A percentile compares a stretch with the other conserved stretches of the same genome.
phyloP scores from a whole-genome alignment of 2,888 invertebrate genomes.

The Drosophila ezoana region DNA sequence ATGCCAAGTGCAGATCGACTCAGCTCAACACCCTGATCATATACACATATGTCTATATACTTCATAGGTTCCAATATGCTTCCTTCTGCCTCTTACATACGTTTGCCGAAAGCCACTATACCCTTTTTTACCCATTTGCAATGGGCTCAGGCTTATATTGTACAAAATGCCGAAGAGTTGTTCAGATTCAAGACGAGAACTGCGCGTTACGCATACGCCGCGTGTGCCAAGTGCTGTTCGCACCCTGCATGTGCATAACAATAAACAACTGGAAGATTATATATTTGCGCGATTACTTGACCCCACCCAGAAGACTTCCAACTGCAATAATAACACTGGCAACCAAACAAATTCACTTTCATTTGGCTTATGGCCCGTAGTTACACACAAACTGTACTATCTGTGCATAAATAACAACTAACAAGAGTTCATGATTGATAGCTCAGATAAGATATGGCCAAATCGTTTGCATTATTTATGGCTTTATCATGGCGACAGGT shows the following conservation, averaged over 20 bases:
- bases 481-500: slow-evolving; percentile 44
- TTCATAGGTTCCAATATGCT: too few relatives aligned
- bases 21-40: too few relatives aligned
- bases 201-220: slow-evolving; percentile 66
- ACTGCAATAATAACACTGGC: slow-evolving; percentile 35
- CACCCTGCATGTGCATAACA: slow-evolving; percentile 18
- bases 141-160: background rate
- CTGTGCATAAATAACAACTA: background rate
- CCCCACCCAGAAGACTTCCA: slow-evolving; percentile 13
- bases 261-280: slow-evolving; percentile 49
- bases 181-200: slow-evolving; percentile 1
- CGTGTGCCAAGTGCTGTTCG: slow-evolving; percentile 27
- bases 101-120: too few relatives aligned
- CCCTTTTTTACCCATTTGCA: too few relatives aligned
- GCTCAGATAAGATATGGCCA: slow-evolving; percentile 63
- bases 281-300: slow-evolving; percentile 9
- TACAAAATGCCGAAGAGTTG: slow-evolving; percentile 4
- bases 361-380: slow-evolving; percentile 2
- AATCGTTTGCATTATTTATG: slow-evolving; percentile 53
- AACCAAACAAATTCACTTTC: slow-evolving; percentile 56
- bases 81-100: too few relatives aligned
- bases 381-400: background rate
- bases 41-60: too few relatives aligned
- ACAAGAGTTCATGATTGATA: slow-evolving; percentile 63
- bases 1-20: too few relatives aligned